phyloP scores from a whole-genome alignment of 2,113 vertebrate genomes.

The Manacus vitellinus region DNA sequence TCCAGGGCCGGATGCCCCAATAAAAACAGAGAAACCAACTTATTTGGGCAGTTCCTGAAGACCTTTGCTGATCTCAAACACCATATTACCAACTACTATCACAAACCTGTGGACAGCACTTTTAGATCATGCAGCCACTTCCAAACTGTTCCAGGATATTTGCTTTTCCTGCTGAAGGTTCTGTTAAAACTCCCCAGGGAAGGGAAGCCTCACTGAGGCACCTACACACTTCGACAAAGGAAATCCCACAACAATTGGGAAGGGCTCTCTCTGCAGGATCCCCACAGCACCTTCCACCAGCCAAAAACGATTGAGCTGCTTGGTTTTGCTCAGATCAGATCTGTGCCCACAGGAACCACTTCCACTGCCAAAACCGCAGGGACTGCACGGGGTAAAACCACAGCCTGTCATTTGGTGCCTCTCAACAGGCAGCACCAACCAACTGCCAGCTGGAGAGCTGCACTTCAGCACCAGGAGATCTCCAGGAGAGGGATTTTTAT shows the following conservation, averaged over 20 bases:
- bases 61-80: neutral
- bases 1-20: neutral
- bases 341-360: slow-evolving; percentile 74
- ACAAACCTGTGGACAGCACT: neutral
- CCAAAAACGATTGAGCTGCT: neutral
- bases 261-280: neutral
- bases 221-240: neutral
- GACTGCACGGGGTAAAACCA: slow-evolving; percentile 64
- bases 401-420: slow-evolving; percentile 12
- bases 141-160: fast-evolving
- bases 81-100: fast-evolving
- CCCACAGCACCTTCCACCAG: slow-evolving; percentile 22
- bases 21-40: neutral
- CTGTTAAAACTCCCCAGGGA: neutral
- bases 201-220: neutral
- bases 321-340: slow-evolving; percentile 62
- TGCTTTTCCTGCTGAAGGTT: neutral
- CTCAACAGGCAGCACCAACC: neutral
- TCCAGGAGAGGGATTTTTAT: neutral
- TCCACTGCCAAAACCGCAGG: slow-evolving; percentile 69
- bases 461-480: neutral
- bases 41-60: neutral
- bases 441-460: neutral
- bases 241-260: neutral
- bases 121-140: neutral